A percentile compares a stretch with the other conserved stretches of the same genome.
These are phyloP conservation scores for Argyrosomus regius DNA, from an alignment of 2,797 vertebrate genomes.

Conservation along the genomic window DNA sequence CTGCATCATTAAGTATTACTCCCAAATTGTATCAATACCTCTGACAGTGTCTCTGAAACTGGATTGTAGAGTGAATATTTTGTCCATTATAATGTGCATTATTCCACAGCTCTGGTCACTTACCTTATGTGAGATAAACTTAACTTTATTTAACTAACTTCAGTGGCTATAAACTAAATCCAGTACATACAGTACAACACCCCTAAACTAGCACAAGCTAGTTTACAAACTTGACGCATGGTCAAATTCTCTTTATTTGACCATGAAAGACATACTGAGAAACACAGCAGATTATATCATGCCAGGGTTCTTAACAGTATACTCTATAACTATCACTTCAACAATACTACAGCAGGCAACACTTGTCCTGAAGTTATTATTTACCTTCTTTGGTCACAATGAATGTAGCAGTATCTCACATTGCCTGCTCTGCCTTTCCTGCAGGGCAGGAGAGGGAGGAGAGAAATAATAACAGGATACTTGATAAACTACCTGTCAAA, in stretches of 20 bases:
- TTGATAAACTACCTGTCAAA: slow-evolving; percentile 32
- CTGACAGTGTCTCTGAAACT: neutral
- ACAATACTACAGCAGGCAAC: slow-evolving; percentile 51
- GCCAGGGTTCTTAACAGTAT: slow-evolving; percentile 42
- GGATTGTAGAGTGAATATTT: neutral
- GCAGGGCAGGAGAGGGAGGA: slow-evolving; percentile 81
- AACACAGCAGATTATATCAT: slow-evolving; percentile 52
- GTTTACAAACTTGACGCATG: slow-evolving; percentile 1
- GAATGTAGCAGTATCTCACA: slow-evolving; percentile 88
- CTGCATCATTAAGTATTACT: neutral
- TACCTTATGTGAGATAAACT: too few species aligned
- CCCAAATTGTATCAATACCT: neutral
- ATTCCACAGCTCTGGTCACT: neutral
- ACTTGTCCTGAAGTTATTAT: slow-evolving; percentile 63
- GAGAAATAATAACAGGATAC: slow-evolving; percentile 74
- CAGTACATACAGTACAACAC: neutral
- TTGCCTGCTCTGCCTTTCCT: slow-evolving; percentile 89
- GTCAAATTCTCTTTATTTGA: slow-evolving; percentile 11
- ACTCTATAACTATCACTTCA: slow-evolving; percentile 25
- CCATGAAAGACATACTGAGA: slow-evolving; percentile 31
- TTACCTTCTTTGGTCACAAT: slow-evolving; percentile 91
- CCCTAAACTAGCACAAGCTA: slow-evolving; percentile 18
- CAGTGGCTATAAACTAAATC: neutral
- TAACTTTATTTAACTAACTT: neutral
- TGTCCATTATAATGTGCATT: neutral